phyloP scores from a whole-genome alignment of 2,797 vertebrate species.

The Ceyx erithaca region DNA sequence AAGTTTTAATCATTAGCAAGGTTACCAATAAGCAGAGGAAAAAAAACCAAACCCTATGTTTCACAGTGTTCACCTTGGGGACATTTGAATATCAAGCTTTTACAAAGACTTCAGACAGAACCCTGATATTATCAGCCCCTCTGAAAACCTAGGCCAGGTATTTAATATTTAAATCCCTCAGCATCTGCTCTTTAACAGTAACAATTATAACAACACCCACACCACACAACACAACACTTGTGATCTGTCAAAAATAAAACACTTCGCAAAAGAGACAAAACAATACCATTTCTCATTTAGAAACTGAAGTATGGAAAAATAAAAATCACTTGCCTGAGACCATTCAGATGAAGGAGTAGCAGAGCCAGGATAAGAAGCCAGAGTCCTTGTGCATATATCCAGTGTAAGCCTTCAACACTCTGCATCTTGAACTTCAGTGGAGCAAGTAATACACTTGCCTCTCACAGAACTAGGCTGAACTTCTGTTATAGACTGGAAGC shows the following conservation, averaged over 20 bases:
- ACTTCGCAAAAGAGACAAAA: not conserved
- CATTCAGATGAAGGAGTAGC: not conserved
- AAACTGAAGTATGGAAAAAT: not conserved
- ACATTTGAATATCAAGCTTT: not conserved
- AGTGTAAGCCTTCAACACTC: fast-evolving
- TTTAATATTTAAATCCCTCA: not conserved
- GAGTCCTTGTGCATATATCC: not conserved
- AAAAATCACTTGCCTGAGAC: not conserved
- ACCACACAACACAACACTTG: not conserved
- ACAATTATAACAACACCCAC: fast-evolving
- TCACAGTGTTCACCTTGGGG: not conserved
- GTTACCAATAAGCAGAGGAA: not conserved
- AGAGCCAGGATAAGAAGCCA: not conserved
- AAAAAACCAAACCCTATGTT: not conserved
- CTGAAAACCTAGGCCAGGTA: not conserved
- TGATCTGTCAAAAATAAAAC: not conserved
- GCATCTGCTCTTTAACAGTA: not conserved
- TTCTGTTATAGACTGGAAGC: not conserved
- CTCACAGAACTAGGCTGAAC: not conserved
- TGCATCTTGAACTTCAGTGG: not conserved
- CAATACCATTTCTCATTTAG: not conserved
- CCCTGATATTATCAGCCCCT: not conserved
- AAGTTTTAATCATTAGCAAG: not conserved
- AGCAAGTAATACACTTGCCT: not conserved
- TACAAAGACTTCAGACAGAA: not conserved